Evolutionary conservation across 2,797 vertebrate genomes (phyloP).

Genomic region (Loris lydekkerianus): DNA sequence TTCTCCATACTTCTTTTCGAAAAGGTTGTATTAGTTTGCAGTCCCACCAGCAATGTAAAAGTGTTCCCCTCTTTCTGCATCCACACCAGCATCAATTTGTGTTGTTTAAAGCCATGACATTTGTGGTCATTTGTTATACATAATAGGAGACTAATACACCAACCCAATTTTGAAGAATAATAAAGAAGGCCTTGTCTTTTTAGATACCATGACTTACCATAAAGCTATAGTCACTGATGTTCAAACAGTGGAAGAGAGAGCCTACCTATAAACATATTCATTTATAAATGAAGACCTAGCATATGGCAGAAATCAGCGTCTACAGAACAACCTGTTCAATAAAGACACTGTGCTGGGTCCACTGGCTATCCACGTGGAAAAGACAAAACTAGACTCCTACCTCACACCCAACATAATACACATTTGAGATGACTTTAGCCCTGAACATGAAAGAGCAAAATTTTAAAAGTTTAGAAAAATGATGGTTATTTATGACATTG

Average conservation of each 20-base stretch:
- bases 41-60: no score
- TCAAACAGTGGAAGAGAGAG: background rate
- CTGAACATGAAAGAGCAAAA: background rate
- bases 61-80: no score
- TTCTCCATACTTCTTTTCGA: no score
- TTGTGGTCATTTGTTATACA: background rate
- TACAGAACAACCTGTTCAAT: background rate
- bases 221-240: background rate
- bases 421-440: background rate
- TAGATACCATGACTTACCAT: background rate
- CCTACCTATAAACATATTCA: background rate
- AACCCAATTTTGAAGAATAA: background rate
- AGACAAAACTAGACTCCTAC: background rate
- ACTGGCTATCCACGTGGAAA: background rate
- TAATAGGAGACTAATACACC: background rate
- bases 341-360: background rate
- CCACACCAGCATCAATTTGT: no score
- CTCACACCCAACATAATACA: background rate
- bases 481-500: background rate
- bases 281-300: background rate
- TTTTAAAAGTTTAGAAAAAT: constrained; percentile 30
- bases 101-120: background rate
- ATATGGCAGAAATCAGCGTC: background rate
- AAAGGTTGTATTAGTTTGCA: no score
- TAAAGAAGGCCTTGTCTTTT: constrained; percentile 16